A percentile compares a stretch with the other conserved stretches of the same genome.
These are phyloP conservation scores for Sminthurides bifidus DNA, from an alignment of 1,140 invertebrate genomes.

Conservation along the genomic window DNA sequence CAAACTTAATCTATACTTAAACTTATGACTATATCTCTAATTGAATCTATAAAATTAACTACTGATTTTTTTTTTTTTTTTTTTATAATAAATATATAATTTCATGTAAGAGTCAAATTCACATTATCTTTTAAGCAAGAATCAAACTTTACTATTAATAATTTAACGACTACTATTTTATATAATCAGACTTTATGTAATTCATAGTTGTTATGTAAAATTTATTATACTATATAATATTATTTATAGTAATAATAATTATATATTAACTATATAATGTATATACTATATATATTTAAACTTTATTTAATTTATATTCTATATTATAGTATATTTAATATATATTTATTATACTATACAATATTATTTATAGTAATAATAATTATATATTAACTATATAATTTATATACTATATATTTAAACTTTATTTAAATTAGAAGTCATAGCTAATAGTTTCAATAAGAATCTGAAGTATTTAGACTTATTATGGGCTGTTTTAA, in stretches of 20 bases:
- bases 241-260: background rate
- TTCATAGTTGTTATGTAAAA: background rate
- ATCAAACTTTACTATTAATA: slow-evolving; percentile 30
- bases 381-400: background rate
- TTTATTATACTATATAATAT: background rate
- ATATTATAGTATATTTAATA: no score
- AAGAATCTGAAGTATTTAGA: no score
- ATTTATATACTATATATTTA: background rate
- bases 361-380: background rate
- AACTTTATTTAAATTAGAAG: no score
- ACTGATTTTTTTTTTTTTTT: slow-evolving; percentile 8
- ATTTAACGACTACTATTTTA: background rate
- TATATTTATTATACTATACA: background rate
- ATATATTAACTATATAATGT: background rate
- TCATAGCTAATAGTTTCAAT: no score
- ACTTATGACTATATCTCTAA: slow-evolving; percentile 35
- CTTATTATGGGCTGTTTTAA: no score
- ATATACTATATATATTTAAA: background rate
- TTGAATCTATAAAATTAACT: slow-evolving; percentile 27
- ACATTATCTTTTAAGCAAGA: slow-evolving; percentile 27
- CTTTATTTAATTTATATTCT: no score
- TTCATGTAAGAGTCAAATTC: slow-evolving; percentile 2
- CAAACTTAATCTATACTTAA: slow-evolving; percentile 39
- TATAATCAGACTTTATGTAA: background rate
- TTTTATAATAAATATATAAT: slow-evolving; percentile 22